Base-by-base conservation (phyloP, 2,888 invertebrate species). In the Hyposoter dolosus region DNA sequence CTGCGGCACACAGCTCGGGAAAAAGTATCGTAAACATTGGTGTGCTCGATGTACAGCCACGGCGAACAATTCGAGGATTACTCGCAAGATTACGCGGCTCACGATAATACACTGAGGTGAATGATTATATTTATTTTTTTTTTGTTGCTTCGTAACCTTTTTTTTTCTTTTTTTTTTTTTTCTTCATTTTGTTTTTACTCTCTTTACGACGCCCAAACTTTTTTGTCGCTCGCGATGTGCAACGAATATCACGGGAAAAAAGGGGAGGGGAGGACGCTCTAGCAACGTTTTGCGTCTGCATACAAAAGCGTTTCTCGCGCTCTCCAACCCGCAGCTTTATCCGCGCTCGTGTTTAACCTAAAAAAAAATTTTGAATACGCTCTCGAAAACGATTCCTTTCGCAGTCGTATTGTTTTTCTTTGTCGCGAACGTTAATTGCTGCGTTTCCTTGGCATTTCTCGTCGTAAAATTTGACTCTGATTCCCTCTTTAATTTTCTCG, bases 401-500 rank as follows among this genome's bases (percentile, higher is more conserved):
- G 56, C 10, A 28, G 17, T 75, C 23, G 28, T 45, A 23, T 63
- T 47, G 4, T 15, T 19, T 40, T 56, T n/a, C 47, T 35, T 3
- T 9, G 12, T 17, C 1, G 19, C n/a, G 65, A 32, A 17, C 69
- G 71, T 56, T 45, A 12, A n/a, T 50, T 53, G 12, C 35, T 19
- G 10, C 35, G 7, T n/a, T 53, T 10, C n/a, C 10, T 9, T 69
- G 60, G 28, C 12, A 47, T 53, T 28, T 76, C 66, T 86, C 60
- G 83, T 80, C 86, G 79, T 77, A 47, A 72, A 84, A 63, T 68
- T 66, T 79, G 71, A 12, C 82, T 85, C 87, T 71, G 83, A 75
- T 89, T 75, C 66, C 65, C 68, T 60, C 79, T 76, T 74, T 43
- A 43, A 40, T 56, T 92, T 90, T 93, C 89, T 47, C 72, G 32